A percentile compares a stretch with the other conserved stretches of the same genome.
Evolutionary conservation across 2,113 vertebrate genomes (phyloP).

Genomic region (Noctilio leporinus): DNA sequence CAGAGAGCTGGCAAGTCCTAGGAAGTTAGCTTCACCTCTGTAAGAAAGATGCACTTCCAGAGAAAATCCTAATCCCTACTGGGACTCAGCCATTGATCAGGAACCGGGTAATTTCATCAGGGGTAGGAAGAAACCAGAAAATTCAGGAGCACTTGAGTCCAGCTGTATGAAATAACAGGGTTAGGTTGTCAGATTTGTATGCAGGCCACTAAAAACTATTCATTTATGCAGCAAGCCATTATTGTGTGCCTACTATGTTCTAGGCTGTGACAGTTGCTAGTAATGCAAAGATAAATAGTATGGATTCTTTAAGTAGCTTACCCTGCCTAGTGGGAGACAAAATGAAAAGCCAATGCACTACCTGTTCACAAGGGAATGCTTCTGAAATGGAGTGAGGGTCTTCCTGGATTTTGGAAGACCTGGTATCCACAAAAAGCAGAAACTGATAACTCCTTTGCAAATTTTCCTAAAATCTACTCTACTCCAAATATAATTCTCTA

Average conservation of each 20-base stretch:
- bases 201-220: neutral
- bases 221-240: neutral
- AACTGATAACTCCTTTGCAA: neutral
- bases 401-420: neutral
- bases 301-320: neutral
- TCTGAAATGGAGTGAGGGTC: neutral
- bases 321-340: neutral
- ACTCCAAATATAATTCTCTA: neutral
- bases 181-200: neutral
- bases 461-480: neutral
- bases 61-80: neutral
- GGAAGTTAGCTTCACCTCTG: neutral
- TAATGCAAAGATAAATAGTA: neutral
- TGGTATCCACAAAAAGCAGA: neutral
- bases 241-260: neutral
- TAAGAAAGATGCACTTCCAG: neutral
- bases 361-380: neutral
- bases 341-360: neutral
- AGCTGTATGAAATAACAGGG: neutral
- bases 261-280: neutral
- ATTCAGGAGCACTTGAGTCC: neutral
- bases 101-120: neutral
- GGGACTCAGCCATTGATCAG: neutral
- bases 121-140: neutral
- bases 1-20: neutral